phyloP scores from a whole-genome alignment of 53 echinoderm and acorn worm genomes.

The Stichopus horrens region DNA sequence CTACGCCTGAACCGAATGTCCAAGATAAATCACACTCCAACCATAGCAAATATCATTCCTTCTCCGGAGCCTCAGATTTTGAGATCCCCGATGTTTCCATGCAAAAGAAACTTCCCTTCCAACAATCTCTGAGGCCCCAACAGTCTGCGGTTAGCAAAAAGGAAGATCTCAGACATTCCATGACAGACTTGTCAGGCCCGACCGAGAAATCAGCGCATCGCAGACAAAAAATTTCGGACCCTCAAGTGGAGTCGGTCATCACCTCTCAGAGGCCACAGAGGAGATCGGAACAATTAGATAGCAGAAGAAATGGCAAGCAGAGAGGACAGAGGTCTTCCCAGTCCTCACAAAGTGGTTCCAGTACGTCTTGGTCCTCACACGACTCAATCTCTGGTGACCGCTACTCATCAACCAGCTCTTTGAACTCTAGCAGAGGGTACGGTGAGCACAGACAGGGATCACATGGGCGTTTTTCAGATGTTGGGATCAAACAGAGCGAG shows the following conservation, averaged over 20 bases:
- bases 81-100: constrained; percentile 43
- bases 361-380: neutral
- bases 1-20: neutral
- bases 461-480: constrained; percentile 32
- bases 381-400: constrained; percentile 12
- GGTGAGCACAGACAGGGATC: neutral
- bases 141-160: neutral
- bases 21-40: neutral
- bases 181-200: constrained; percentile 57
- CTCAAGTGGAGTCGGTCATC: neutral
- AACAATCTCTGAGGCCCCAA: neutral
- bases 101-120: constrained; percentile 24
- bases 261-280: neutral
- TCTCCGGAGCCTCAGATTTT: constrained; percentile 6
- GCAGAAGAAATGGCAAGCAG: neutral
- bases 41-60: constrained; percentile 23
- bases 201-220: constrained; percentile 16
- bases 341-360: constrained; percentile 2
- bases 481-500: neutral
- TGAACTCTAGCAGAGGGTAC: constrained; percentile 19
- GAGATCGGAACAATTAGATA: neutral
- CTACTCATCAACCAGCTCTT: constrained; percentile 36
- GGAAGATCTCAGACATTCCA: constrained; percentile 57
- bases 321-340: constrained; percentile 16
- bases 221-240: constrained; percentile 19